These are phyloP conservation scores for Lophura swinhoii DNA, from an alignment of 2,797 vertebrate genomes.

Conservation along the genomic window DNA sequence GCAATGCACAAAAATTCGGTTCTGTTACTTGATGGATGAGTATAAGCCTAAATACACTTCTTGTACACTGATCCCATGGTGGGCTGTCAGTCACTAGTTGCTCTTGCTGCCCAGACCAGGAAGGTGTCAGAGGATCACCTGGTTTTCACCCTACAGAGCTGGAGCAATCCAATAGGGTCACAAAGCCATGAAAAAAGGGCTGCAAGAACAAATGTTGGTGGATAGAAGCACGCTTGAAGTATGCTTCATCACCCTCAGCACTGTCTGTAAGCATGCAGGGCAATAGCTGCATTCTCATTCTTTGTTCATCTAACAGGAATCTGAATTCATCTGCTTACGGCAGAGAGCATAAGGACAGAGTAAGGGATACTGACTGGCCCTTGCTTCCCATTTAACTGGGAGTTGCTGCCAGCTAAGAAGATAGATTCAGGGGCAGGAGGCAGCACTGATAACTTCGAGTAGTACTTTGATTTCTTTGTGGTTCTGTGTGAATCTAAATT, in stretches of 20 bases:
- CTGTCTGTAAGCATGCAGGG: accelerated
- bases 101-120: background rate
- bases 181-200: background rate
- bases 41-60: background rate
- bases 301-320: background rate
- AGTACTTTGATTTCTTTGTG: background rate
- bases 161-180: background rate
- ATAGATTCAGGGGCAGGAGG: background rate
- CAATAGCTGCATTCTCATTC: background rate
- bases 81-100: background rate
- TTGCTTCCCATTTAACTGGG: background rate
- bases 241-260: background rate
- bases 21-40: background rate
- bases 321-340: background rate
- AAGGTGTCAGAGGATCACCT: background rate
- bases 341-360: background rate
- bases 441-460: background rate
- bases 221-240: background rate
- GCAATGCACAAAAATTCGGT: background rate
- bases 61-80: background rate
- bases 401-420: background rate
- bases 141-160: background rate
- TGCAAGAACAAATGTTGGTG: background rate
- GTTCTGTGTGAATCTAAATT: background rate
- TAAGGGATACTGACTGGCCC: background rate